These are phyloP conservation scores for Sisor rabdophorus DNA, from an alignment of 2,113 vertebrate genomes.

Conservation along the genomic window DNA sequence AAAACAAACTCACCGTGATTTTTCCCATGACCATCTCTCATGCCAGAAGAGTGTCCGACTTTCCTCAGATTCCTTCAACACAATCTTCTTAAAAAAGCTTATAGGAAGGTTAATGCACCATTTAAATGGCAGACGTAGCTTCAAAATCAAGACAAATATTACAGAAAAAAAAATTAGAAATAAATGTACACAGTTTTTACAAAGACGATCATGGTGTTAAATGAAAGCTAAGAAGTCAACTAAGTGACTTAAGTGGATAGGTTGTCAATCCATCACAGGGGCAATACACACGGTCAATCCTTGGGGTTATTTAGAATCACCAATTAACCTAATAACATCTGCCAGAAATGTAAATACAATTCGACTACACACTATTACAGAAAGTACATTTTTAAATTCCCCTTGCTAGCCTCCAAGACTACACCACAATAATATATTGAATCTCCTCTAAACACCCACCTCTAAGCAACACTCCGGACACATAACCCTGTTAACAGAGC, in stretches of 20 bases:
- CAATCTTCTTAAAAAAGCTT: conserved; percentile 53
- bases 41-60: conserved; percentile 50
- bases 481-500: conserved; percentile 42
- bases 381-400: no score
- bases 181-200: background rate
- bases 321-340: no score
- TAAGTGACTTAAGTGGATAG: no score
- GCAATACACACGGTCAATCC: no score
- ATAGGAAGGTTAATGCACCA: conserved; percentile 54
- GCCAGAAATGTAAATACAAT: no score
- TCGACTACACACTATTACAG: no score
- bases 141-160: background rate
- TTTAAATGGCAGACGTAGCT: conserved; percentile 54
- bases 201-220: background rate
- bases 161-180: background rate
- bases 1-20: conserved; percentile 41
- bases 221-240: no score
- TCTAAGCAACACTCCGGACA: conserved; percentile 54
- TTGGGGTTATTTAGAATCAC: no score
- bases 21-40: conserved; percentile 53
- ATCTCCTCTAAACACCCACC: conserved; percentile 31
- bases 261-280: no score
- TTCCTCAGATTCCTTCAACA: conserved; percentile 45
- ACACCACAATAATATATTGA: no score
- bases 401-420: background rate